Evolutionary conservation across 2,797 vertebrate genomes (phyloP).

Genomic region (Poecile montanus): DNA sequence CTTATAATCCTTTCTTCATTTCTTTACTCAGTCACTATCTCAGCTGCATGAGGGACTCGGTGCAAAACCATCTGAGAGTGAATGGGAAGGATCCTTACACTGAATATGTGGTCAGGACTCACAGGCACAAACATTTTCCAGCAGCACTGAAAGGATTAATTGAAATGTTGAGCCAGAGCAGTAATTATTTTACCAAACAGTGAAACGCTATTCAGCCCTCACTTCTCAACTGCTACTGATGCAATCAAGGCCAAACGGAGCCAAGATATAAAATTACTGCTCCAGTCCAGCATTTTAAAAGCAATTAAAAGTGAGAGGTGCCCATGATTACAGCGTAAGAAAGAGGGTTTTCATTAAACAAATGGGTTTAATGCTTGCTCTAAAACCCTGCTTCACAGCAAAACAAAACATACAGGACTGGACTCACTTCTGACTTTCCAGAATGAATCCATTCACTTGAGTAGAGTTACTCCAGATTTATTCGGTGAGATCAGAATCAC

Average conservation of each 20-base stretch:
- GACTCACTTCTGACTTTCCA: neutral
- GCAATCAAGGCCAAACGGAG: slow-evolving; percentile 34
- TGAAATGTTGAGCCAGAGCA: slow-evolving; percentile 46
- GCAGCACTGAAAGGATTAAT: slow-evolving; percentile 63
- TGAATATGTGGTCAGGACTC: neutral
- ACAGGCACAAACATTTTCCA: slow-evolving; percentile 33
- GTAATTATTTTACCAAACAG: slow-evolving; percentile 66
- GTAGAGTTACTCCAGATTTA: neutral
- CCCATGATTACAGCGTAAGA: slow-evolving; percentile 28
- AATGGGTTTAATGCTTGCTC: slow-evolving; percentile 17
- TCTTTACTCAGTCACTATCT: neutral
- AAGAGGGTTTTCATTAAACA: slow-evolving; percentile 64
- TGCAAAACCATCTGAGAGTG: neutral
- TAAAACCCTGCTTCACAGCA: slow-evolving; percentile 6
- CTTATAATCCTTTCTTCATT: neutral
- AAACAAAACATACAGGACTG: slow-evolving; percentile 34
- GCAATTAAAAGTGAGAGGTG: slow-evolving; percentile 48
- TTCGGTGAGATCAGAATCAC: slow-evolving; percentile 3
- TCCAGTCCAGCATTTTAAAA: slow-evolving; percentile 48
- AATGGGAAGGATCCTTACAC: neutral
- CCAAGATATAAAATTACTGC: slow-evolving; percentile 60
- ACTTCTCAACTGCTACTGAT: slow-evolving; percentile 58
- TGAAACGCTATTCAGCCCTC: slow-evolving; percentile 41
- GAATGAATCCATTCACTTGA: slow-evolving; percentile 28
- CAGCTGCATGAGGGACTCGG: neutral